A percentile compares a stretch with the other conserved stretches of the same genome.
These are phyloP conservation scores for Poecilia wingei DNA, from an alignment of 2,797 vertebrate species.

Conservation along the genomic window DNA sequence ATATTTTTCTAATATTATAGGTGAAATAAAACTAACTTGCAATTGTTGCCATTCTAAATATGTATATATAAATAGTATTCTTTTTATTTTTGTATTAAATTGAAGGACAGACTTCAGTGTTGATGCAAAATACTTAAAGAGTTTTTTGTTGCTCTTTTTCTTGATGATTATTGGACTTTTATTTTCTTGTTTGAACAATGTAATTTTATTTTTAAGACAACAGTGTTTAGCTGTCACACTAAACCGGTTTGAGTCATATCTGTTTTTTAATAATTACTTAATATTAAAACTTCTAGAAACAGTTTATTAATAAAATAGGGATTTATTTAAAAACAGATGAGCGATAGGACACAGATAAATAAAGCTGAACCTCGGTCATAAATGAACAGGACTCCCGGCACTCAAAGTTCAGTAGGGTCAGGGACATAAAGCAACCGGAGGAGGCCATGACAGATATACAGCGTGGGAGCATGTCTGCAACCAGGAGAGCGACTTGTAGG, in stretches of 20 bases:
- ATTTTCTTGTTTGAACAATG: not conserved
- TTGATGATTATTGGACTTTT: no score
- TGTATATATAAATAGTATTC: no score
- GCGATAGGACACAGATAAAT: not conserved
- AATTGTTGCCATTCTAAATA: no score
- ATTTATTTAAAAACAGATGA: not conserved
- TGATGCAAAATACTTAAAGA: no score
- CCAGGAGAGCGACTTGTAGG: not conserved
- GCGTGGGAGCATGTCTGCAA: constrained; percentile 2
- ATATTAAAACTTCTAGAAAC: not conserved
- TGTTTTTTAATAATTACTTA: not conserved
- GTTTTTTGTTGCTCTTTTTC: no score
- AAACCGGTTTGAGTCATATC: not conserved
- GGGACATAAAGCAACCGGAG: constrained; percentile 15
- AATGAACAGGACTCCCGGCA: constrained; percentile 8
- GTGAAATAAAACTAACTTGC: no score
- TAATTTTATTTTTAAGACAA: not conserved
- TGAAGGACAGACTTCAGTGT: no score
- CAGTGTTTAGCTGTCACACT: not conserved
- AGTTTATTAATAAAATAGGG: not conserved
- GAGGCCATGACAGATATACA: constrained; percentile 35
- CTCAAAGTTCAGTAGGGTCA: constrained; percentile 7
- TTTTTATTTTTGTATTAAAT: no score
- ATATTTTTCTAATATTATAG: no score
- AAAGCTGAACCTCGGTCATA: not conserved